Base-by-base conservation (phyloP, 2,888 invertebrate species). In the Protophormia terraenovae region DNA sequence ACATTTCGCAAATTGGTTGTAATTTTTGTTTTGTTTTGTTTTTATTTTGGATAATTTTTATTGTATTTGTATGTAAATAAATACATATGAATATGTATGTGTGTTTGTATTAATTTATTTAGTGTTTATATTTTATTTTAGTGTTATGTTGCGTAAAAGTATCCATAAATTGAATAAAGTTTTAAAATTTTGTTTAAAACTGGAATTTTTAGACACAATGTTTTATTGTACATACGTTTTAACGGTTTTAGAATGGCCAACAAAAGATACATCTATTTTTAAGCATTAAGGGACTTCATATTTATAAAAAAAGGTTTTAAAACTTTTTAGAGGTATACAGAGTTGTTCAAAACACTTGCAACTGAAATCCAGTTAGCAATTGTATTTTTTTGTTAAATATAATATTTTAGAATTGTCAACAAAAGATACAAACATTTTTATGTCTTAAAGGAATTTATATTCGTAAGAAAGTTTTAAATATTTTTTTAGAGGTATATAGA, bases 91-190 rank as follows among this genome's bases (percentile, higher is more conserved):
- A n/a, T n/a, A n/a, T n/a, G n/a, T n/a, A n/a, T n/a, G n/a, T n/a
- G n/a, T n/a, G n/a, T n/a, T n/a, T 66, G 19, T 47, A 16, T 24
- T 19, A 24, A 32, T 27, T 50, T 67, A 35, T 66, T 45, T 22
- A 24, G 24, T 62, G 22, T 22, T 38, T 64, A 64, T 16, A n/a
- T 22, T 50, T 71, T 72, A 80, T 77, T 72, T 81, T 77, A 55
- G 60, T 47, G 10, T 22, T 35, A 60, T 24, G 66, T 84, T 84
- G 81, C 80, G 73, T 84, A 81, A 84, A 81, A 84, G 81, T 72
- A 6, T 50, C n/a, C 29, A 62, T 78, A 62, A 16, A 69, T 35
- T 50, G 14, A 53, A 24, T 53, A 14, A 8, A 41, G 62, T 64
- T 35, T 41, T 14, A 35, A 24, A 2, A 16, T 64, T 38, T 64